Base-by-base conservation (phyloP, 2,888 invertebrate genomes). In the Phaonia tiefii region DNA sequence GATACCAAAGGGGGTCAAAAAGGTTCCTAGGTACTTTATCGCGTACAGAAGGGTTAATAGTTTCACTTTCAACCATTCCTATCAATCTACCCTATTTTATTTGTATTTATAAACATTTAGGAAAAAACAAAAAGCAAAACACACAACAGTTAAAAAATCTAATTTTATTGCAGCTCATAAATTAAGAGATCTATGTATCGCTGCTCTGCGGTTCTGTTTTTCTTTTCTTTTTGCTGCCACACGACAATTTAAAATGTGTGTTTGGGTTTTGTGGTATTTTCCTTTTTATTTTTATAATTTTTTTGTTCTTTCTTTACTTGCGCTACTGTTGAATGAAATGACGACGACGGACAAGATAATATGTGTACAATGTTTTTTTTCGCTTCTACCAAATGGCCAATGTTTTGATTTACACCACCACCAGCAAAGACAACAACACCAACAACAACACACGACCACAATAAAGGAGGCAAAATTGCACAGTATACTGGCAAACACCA, bases 111-210 rank as follows among this genome's bases (percentile, higher is more conserved):
- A 31, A 8, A 31, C 4, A 31, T 31, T 25, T 10, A 10, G 51
- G 49, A 42, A 54, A 8, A 44, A 51, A 46, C 67, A 31, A 37
- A 69, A 31, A 49, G 58, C 66, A 70, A 49, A 11, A 42, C 51
- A 20, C 42, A 15, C 8, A 46, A 66, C 66, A 42, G 42, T 63
- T 31, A 69, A 75, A 77, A 79, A 74, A 80, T 71, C 70, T 60
- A 60, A 81, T 77, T 81, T 81, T 78, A 81, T 81, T 75, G 74
- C 81, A 75, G 74, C 78, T 75, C 75, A 81, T 78, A 81, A 81
- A 81, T 81, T 78, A 78, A 67, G 70, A 67, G 15, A 63, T 42
- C 42, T 63, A 11, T 63, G 7, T 2, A 13, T 25, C 22, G 31
- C 31, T 31, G 31, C 31, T 8, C n/a, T 20, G 15, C 44, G 44